Evolutionary conservation across 2,888 invertebrate genomes (phyloP), one percentile per base, ranked within the genome.

Genomic region (Melanargia galathea): DNA sequence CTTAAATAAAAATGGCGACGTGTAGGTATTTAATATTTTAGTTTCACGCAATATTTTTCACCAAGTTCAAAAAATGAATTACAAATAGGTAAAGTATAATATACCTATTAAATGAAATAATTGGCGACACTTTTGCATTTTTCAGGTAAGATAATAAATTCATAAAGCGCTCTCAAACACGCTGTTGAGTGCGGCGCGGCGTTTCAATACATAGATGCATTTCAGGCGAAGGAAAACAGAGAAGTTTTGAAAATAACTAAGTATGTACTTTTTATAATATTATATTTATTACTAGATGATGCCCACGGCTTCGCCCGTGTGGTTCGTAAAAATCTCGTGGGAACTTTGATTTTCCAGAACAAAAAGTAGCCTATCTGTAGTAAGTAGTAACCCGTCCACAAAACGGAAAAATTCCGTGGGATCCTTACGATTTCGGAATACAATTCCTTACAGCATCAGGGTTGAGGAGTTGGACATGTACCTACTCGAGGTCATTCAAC

Each of bases 111-210:
- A 38, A 59, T 48, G 33, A 26, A 64, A 59, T 49, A 62, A 56
- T 60, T 6, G 45, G 45, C 60, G 55, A 45, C 49, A 51, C 5
- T 56, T 63, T 63, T 52, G 2, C n/a, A 16, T 56, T 55, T 56
- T 40, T 18, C 43, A 40, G 24, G 40, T 18, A 45, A 56, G n/a
- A 45, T 30, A 30, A 30, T 24, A 4, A 16, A 43, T 43, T 24
- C 18, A 45, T 45, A 45, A 56, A 56, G 56, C 43, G 18, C 13
- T 3, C 16, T 45, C 11, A 11, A 43, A 38, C 56, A 56, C 30
- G 56, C 45, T 13, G 45, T 45, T 56, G 11, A 35, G 20, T n/a
- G n/a, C n/a, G n/a, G n/a, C n/a, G 6, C 52, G 11, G 2, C 13
- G 35, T 35, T 20, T 35, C 20, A 52, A 13, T 10, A 16, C 11